Conservation (phyloP, 2,797 vertebrate species). For the Intellagama lesueurii region DNA sequence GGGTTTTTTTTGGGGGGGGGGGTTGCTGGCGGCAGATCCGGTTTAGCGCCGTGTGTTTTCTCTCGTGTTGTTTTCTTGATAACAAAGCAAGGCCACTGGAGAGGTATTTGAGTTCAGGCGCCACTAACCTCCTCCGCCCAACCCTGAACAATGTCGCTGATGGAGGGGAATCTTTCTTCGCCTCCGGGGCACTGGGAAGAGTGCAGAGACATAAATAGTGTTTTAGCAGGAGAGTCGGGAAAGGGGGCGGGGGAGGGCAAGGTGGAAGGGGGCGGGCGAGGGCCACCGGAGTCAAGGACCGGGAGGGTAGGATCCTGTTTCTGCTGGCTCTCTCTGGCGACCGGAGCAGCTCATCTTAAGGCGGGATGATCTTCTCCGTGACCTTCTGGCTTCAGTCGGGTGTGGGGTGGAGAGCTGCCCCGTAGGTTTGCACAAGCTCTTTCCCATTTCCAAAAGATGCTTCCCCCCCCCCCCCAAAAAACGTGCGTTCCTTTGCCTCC, state of each 20-base stretch:
- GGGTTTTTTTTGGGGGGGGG: no score
- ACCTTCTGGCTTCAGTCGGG: neutral
- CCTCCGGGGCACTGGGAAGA: slow-evolving; percentile 62
- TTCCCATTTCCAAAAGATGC: no score
- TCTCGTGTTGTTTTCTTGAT: slow-evolving; percentile 85
- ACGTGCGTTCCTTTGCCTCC: neutral
- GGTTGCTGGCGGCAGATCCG: slow-evolving; percentile 71
- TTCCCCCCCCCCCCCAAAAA: neutral
- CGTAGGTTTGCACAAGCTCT: neutral
- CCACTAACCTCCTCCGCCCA: slow-evolving; percentile 81
- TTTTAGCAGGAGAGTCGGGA: slow-evolving; percentile 48
- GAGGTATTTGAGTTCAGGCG: slow-evolving; percentile 82
- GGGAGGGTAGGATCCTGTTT: neutral
- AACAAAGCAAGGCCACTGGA: slow-evolving; percentile 79
- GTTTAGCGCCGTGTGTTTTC: slow-evolving; percentile 77
- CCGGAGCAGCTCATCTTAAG: no score
- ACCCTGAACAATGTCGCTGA: slow-evolving; percentile 76
- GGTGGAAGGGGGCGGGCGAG: neutral
- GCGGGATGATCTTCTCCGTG: no score
- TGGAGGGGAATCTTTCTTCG: slow-evolving; percentile 81
- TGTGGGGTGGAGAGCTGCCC: no score
- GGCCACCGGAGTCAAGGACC: neutral
- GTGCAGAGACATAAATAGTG: slow-evolving; percentile 73
- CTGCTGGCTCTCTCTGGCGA: neutral
- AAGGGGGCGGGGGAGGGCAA: neutral